Conservation (phyloP, 2,888 invertebrate species). For the Tuberolachnus salignus region DNA sequence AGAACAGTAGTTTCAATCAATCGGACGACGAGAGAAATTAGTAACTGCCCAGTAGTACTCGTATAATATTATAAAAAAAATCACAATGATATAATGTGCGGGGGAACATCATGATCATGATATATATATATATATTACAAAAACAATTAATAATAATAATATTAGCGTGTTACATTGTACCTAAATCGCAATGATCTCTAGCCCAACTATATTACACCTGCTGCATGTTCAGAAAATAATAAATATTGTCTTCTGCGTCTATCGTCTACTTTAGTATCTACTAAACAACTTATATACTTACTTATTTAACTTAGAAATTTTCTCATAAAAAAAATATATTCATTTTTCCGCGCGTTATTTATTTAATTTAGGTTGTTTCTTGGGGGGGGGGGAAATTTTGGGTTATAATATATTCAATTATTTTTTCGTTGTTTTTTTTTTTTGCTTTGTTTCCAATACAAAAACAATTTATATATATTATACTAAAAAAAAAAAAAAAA, state of each 20-base stretch:
- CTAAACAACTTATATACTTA: no score
- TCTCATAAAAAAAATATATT: neutral
- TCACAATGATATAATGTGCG: no score
- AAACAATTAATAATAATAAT: neutral
- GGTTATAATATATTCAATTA: neutral
- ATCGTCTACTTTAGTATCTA: neutral
- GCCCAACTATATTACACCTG: neutral
- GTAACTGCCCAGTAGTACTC: neutral
- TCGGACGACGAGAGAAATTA: conserved; percentile 36
- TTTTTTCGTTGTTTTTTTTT: no score
- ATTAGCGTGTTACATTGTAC: conserved; percentile 28
- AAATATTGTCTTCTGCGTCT: conserved; percentile 20
- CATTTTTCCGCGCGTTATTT: neutral
- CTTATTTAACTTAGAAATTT: no score
- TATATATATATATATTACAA: no score
- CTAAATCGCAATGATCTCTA: conserved; percentile 46
- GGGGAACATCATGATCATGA: conserved; percentile 8
- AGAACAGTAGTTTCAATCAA: conserved; percentile 14
- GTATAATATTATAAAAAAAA: neutral
- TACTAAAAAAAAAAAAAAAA: no score
- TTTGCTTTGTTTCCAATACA: no score
- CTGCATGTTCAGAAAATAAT: conserved; percentile 1
- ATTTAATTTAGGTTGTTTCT: neutral
- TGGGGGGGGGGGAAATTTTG: neutral
- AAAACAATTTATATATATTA: no score